Conservation (phyloP, 2,797 vertebrate species). For the Sciurus vulgaris region DNA sequence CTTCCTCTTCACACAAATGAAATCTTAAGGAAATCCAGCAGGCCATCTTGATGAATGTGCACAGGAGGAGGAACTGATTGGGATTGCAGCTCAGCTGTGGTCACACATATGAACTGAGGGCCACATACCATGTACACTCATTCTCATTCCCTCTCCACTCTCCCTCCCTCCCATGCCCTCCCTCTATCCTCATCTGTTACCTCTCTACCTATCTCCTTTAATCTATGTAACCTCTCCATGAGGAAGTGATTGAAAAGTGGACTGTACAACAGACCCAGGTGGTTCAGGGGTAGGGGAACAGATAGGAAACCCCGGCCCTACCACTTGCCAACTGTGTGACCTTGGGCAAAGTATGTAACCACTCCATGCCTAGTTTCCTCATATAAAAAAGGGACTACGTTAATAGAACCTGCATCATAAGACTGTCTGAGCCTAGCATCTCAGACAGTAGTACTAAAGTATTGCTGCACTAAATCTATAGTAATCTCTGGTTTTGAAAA, state of each 20-base stretch:
- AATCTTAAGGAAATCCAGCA: slow-evolving; percentile 42
- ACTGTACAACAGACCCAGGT: background rate
- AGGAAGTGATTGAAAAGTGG: slow-evolving; percentile 1
- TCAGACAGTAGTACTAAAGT: slow-evolving; percentile 7
- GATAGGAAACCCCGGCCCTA: background rate
- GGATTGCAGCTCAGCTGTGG: background rate
- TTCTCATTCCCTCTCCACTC: background rate
- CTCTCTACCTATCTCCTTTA: background rate
- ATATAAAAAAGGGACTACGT: background rate
- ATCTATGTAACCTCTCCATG: background rate
- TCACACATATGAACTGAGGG: background rate
- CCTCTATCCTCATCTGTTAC: background rate
- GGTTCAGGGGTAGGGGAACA: background rate
- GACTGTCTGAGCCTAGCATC: background rate
- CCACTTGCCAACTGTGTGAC: background rate
- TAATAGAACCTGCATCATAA: background rate
- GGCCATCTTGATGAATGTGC: background rate
- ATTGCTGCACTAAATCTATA: background rate
- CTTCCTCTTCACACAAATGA: slow-evolving; percentile 58
- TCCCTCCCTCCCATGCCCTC: too few relatives aligned
- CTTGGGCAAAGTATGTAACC: background rate
- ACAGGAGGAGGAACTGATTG: background rate
- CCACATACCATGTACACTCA: background rate
- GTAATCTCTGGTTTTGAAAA: background rate
- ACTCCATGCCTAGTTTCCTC: slow-evolving; percentile 10